These are phyloP conservation scores for Catharus minimus DNA, from an alignment of 2,113 vertebrate species.

Conservation along the genomic window DNA sequence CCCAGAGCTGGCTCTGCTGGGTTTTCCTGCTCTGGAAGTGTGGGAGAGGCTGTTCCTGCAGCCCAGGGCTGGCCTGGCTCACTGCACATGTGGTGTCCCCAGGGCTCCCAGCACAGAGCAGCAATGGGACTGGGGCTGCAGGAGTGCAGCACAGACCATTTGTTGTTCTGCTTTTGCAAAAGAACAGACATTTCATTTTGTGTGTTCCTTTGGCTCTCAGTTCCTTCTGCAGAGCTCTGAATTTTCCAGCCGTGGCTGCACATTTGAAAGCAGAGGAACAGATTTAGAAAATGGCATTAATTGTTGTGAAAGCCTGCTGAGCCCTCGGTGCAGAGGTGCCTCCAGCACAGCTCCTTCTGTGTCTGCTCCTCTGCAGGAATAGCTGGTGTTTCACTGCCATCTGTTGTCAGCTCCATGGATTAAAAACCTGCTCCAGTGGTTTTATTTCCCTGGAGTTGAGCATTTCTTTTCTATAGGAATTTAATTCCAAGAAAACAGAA, in stretches of 20 bases:
- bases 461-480: not conserved
- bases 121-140: accelerated
- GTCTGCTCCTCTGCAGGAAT: not conserved
- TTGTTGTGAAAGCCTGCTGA: not conserved
- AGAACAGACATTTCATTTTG: not conserved
- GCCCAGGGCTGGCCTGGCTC: not conserved
- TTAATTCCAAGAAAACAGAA: not conserved
- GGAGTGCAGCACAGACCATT: not conserved
- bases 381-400: conserved; percentile 53
- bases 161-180: not conserved
- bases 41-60: not conserved
- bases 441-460: not conserved
- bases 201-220: not conserved
- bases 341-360: not conserved
- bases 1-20: not conserved
- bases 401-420: conserved; percentile 31
- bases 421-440: not conserved
- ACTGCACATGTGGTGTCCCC: not conserved
- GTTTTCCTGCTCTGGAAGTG: not conserved
- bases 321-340: not conserved
- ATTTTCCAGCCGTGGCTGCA: not conserved
- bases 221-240: not conserved
- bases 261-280: not conserved
- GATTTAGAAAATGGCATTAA: not conserved
- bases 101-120: not conserved